Conservation (phyloP, 2,888 invertebrate species). For the Caradrina kadenii region DNA sequence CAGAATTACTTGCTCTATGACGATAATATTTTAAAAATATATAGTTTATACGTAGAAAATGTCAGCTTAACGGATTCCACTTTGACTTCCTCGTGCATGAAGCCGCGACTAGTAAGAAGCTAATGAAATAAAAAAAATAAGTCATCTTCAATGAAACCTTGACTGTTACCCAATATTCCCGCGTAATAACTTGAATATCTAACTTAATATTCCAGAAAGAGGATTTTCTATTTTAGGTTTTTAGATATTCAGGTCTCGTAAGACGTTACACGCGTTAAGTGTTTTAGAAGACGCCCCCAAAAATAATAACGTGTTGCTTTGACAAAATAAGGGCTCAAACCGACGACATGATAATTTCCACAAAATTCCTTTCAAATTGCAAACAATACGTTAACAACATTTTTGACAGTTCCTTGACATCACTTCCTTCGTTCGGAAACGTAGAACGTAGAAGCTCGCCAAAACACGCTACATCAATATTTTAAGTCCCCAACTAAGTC, state of each 20-base stretch:
- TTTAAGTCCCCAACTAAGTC: constrained; percentile 40
- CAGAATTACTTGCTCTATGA: no score
- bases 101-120: no score
- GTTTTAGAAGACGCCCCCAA: constrained; percentile 4
- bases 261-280: not conserved
- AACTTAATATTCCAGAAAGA: not conserved
- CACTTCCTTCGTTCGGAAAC: constrained; percentile 19
- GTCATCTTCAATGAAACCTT: not conserved
- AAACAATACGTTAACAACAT: constrained; percentile 2
- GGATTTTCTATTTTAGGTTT: not conserved
- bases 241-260: not conserved
- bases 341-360: not conserved
- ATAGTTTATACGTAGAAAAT: no score
- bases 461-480: constrained; percentile 45
- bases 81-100: no score
- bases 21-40: no score
- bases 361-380: not conserved
- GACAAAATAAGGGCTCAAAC: not conserved
- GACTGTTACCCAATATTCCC: not conserved
- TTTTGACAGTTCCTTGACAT: constrained; percentile 21
- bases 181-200: not conserved
- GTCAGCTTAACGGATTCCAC: no score
- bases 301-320: not conserved
- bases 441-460: constrained; percentile 1
- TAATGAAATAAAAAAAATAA: not conserved